Evolutionary conservation across 2,113 vertebrate genomes (phyloP), one percentile per base, ranked within the genome.

Genomic region (Galemys pyrenaicus): DNA sequence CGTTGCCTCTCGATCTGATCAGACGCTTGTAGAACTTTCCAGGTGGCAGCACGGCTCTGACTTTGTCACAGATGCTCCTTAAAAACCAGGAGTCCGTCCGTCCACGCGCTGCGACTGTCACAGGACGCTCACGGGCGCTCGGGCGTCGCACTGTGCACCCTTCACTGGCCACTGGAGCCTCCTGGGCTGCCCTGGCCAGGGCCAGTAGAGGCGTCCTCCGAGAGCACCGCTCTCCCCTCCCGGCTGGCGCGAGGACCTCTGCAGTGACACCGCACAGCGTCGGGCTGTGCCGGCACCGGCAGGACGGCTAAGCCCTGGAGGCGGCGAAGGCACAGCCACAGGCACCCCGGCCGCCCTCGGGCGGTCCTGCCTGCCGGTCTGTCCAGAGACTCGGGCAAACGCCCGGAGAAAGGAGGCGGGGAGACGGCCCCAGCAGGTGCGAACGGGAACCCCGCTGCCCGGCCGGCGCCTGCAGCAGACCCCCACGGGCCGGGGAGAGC

Each of bases 401-500:
- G 44, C 44, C 44, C 44, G 44, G 44, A 10, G 44, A 58, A 56
- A 58, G 41, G 24, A 44, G 49, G 67, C 73, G 5, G 5, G 12
- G 3, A 3, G 3, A 17, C 12, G 62, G 5, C 64, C 26, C 9
- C 1, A 16, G 35, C 32, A 30, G 20, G 92, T 22, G 44, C 54
- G 78, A 91, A 64, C 4, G 65, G 54, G 67, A 58, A 77, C 46
- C 37, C 54, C 32, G 5, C 41, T 1, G 7, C n/a, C 6, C 9
- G 37, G 70, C 32, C 16, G 6, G 79, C 54, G 71, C 19, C 17
- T 1, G 13, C 0, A 0, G 44, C 62, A 7, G n/a, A 68, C 4
- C 56, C 62, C n/a, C 49, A 24, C 0, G 3, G 17, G 26, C 3
- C 41, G 0, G 16, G 19, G 24, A 30, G 10, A n/a, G n/a, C n/a